phyloP scores from a whole-genome alignment of 2,797 vertebrate genomes.

The Cyprinella venusta region DNA sequence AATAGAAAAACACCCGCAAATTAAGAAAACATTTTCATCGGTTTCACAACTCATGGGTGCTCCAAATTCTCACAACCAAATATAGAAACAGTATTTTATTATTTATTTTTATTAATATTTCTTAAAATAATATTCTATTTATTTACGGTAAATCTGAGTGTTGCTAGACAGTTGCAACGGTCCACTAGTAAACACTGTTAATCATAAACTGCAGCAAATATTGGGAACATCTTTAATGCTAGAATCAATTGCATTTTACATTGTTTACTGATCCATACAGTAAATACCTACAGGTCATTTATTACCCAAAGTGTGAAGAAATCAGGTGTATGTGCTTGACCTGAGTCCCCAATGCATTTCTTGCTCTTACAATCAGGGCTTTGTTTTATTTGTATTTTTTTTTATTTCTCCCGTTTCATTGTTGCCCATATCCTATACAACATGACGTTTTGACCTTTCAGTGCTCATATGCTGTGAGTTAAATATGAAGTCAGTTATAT shows the following conservation, averaged over 20 bases:
- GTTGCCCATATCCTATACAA: slow-evolving; percentile 9
- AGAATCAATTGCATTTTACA: slow-evolving; percentile 10
- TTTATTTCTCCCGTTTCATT: neutral
- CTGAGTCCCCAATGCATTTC: slow-evolving; percentile 25
- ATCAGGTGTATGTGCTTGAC: slow-evolving; percentile 13
- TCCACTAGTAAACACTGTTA: neutral
- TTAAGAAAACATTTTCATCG: too few species aligned
- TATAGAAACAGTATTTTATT: too few species aligned
- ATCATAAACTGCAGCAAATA: neutral
- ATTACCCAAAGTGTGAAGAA: slow-evolving; percentile 38
- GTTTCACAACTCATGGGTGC: too few species aligned
- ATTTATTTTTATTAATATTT: too few species aligned
- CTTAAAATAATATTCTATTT: too few species aligned
- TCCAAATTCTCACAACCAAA: too few species aligned
- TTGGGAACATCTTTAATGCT: slow-evolving; percentile 13
- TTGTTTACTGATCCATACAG: slow-evolving; percentile 47
- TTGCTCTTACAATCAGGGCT: neutral
- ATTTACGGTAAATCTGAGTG: neutral
- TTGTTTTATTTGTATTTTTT: neutral
- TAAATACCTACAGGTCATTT: neutral
- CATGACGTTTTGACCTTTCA: slow-evolving; percentile 61
- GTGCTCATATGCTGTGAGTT: slow-evolving; percentile 35
- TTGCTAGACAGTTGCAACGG: neutral
- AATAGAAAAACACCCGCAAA: too few species aligned
- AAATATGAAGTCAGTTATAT: slow-evolving; percentile 5